Percentiles rank a stretch among this genome's conserved stretches.
Conservation (phyloP, 37 sponge, comb jelly and placozoan species). For the Crambe crambe region DNA sequence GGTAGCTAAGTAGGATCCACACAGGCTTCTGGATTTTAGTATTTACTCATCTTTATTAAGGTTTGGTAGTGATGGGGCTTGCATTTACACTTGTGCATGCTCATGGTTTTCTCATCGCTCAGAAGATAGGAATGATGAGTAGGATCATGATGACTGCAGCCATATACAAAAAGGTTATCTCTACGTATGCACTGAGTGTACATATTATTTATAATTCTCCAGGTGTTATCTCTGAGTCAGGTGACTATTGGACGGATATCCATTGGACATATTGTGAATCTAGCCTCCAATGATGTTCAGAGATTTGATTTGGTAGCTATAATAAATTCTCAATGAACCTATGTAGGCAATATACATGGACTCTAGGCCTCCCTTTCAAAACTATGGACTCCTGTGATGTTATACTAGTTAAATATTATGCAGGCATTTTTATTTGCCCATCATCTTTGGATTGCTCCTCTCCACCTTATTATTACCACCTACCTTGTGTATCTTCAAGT, state of each 20-base stretch:
- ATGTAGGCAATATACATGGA: too few relatives aligned
- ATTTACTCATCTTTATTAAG: not conserved
- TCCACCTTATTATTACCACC: slow-evolving; percentile 40
- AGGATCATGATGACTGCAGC: slow-evolving; percentile 55
- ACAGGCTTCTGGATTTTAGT: too few relatives aligned
- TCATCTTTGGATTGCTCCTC: slow-evolving; percentile 55
- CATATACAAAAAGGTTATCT: slow-evolving; percentile 60
- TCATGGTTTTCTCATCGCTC: slow-evolving; percentile 37
- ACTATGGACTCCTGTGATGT: too few relatives aligned
- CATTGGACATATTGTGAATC: slow-evolving; percentile 70
- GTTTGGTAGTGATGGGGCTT: slow-evolving; percentile 1
- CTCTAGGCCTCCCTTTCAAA: too few relatives aligned
- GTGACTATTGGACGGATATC: slow-evolving; percentile 40
- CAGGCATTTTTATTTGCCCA: slow-evolving; percentile 60
- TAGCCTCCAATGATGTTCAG: slow-evolving; percentile 82
- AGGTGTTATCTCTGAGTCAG: slow-evolving; percentile 32
- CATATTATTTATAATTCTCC: not conserved
- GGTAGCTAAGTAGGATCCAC: too few relatives aligned
- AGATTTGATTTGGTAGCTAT: slow-evolving; percentile 72
- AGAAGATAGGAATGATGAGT: slow-evolving; percentile 59
- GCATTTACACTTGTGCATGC: slow-evolving; percentile 21
- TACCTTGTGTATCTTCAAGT: slow-evolving; percentile 57
- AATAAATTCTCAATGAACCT: too few relatives aligned
- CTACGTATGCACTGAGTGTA: not conserved
- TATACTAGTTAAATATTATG: too few relatives aligned